Percentiles rank a stretch among this genome's conserved stretches.
These are phyloP conservation scores for Parochlus steinenii DNA, from an alignment of 2,888 invertebrate species.

Conservation along the genomic window DNA sequence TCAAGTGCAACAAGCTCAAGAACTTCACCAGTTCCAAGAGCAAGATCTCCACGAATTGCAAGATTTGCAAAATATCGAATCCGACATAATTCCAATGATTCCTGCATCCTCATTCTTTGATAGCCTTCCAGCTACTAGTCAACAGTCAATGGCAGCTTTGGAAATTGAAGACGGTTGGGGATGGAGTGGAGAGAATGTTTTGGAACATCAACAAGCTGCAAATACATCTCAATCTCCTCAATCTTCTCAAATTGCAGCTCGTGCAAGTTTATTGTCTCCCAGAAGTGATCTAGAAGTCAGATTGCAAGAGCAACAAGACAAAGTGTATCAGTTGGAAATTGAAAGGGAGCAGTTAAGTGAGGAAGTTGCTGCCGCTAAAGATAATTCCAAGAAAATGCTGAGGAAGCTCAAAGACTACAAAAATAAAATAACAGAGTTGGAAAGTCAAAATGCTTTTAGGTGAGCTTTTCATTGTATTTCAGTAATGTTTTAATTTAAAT, in stretches of 20 bases:
- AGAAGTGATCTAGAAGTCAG: slow-evolving; percentile 25
- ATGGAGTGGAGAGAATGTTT: slow-evolving; percentile 36
- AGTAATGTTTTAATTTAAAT: no score
- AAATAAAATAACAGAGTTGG: slow-evolving; percentile 36
- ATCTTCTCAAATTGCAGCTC: slow-evolving; percentile 23
- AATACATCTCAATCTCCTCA: slow-evolving; percentile 17
- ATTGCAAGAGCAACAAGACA: slow-evolving; percentile 38
- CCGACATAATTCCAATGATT: no score
- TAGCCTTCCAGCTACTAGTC: no score
- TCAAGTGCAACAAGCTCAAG: no score
- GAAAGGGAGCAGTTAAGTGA: slow-evolving; percentile 39
- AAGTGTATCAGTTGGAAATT: slow-evolving; percentile 38
- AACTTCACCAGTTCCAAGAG: no score
- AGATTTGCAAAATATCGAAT: no score
- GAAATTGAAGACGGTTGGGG: slow-evolving; percentile 43
- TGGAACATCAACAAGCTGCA: slow-evolving; percentile 29
- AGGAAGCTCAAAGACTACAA: slow-evolving; percentile 76
- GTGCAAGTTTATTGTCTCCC: slow-evolving; percentile 15
- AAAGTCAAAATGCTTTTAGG: slow-evolving; percentile 12
- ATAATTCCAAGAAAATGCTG: slow-evolving; percentile 60
- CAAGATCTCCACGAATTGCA: no score
- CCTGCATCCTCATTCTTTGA: no score
- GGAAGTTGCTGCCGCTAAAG: slow-evolving; percentile 46
- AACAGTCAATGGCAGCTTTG: neutral
- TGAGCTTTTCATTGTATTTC: neutral